These are phyloP conservation scores for Cyclophora albipunctata DNA, from an alignment of 2,888 invertebrate genomes.

Conservation along the genomic window DNA sequence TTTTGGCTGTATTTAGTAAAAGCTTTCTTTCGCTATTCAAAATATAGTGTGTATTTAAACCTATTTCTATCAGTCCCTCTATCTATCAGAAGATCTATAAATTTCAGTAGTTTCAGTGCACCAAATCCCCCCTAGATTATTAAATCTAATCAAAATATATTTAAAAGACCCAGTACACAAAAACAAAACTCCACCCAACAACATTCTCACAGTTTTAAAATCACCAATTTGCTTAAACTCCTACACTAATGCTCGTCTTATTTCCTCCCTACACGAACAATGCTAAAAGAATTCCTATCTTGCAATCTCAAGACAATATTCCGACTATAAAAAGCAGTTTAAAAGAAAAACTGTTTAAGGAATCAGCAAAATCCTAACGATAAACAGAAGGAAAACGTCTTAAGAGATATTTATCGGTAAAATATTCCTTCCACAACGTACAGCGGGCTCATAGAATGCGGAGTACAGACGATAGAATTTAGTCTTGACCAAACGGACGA, in stretches of 20 bases:
- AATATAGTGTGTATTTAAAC: no score
- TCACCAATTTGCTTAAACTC: constrained; percentile 21
- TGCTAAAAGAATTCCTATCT: constrained; percentile 19
- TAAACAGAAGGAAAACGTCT: constrained; percentile 64
- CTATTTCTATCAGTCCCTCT: no score
- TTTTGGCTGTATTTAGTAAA: no score
- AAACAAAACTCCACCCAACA: neutral
- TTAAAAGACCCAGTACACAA: no score
- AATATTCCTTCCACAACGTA: constrained; percentile 55
- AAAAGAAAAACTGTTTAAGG: constrained; percentile 59
- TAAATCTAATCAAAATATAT: no score
- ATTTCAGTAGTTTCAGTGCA: no score
- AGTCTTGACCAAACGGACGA: constrained; percentile 2
- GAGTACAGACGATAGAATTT: constrained; percentile 13
- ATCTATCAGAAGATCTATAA: no score
- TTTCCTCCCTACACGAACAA: constrained; percentile 18
- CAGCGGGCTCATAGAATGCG: constrained; percentile 52
- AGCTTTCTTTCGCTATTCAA: no score
- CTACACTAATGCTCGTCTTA: constrained; percentile 19
- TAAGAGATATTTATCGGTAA: constrained; percentile 65
- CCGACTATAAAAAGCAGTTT: constrained; percentile 44
- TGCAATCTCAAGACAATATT: constrained; percentile 32
- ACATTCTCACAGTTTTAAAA: constrained; percentile 15
- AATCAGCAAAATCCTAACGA: constrained; percentile 65
- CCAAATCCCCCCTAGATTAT: no score